Evolutionary conservation across 2,888 invertebrate genomes (phyloP).

Genomic region (Vanessa cardui): DNA sequence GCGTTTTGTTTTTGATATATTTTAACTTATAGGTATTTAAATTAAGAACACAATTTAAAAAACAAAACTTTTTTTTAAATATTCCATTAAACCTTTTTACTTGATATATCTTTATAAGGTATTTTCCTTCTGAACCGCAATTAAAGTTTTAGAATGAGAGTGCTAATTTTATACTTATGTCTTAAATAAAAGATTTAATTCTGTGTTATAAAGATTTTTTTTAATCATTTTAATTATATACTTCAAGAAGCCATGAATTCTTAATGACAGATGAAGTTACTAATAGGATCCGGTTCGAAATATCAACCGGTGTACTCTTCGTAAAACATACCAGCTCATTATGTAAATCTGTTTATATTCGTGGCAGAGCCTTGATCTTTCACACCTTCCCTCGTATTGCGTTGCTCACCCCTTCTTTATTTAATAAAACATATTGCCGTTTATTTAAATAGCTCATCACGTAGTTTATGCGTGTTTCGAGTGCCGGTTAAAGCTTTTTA

Average conservation of each 20-base stretch:
- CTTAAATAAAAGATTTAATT: slow-evolving; percentile 1
- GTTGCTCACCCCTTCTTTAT: slow-evolving; percentile 53
- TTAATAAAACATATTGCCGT: slow-evolving; percentile 39
- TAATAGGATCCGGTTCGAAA: slow-evolving; percentile 61
- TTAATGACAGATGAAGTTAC: slow-evolving; percentile 43
- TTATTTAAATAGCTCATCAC: slow-evolving; percentile 54
- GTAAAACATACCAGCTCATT: slow-evolving; percentile 54
- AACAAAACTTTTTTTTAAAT: neutral
- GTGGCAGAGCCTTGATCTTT: slow-evolving; percentile 63
- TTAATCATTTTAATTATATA: slow-evolving; percentile 25
- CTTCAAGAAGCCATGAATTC: slow-evolving; percentile 44
- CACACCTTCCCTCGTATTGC: slow-evolving; percentile 59
- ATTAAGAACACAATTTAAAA: too few species aligned
- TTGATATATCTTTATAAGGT: neutral
- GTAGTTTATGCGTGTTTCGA: slow-evolving; percentile 58
- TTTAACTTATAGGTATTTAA: neutral
- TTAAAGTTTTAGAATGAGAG: slow-evolving; percentile 16
- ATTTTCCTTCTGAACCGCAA: slow-evolving; percentile 4
- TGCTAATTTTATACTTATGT: slow-evolving; percentile 17
- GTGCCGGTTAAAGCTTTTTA: slow-evolving; percentile 65
- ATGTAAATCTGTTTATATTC: slow-evolving; percentile 64
- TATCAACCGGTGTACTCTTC: slow-evolving; percentile 69
- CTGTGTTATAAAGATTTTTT: slow-evolving; percentile 6
- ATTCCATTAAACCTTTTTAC: neutral
- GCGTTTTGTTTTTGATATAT: neutral